Evolutionary conservation across 2,113 vertebrate species (phyloP), one percentile per base, ranked within the genome.

Genomic region (Cheirogaleus medius): DNA sequence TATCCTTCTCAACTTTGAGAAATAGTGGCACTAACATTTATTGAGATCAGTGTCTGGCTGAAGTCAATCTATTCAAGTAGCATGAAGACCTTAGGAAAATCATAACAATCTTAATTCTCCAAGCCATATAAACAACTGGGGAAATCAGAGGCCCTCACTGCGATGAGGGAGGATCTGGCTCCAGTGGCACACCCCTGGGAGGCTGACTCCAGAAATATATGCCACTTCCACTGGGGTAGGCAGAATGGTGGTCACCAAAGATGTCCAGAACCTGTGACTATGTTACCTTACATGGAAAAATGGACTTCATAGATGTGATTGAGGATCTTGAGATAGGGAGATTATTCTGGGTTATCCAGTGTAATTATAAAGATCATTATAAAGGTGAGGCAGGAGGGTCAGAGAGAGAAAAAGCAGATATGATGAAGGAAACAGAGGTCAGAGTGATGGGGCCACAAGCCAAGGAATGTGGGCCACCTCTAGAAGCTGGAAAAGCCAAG

Each of bases 61-160:
- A 80, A 86, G 54, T 66, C 54, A 68, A 12, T 58, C 42, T 83
- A 1, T 80, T 68, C 25, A 74, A 96, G 29, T 29, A 39, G 29
- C 17, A 44, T 32, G 21, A 64, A 95, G 80, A 83, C 37, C 15
- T 80, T 73, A 27, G 56, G 52, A 56, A 78, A 89, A 39, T 71
- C 42, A 42, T 64, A 42, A 60, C 6, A 6, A 8, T 44, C 49
- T 73, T 56, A 18, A 14, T 74, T 69, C 25, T 14, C 29, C 52
- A 80, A 37, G 21, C 69, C 58, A 25, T 10, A 8, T 20, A 52
- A 76, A 37, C 8, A 56, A 83, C 82, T 69, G 3, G 54, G 54
- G 27, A 49, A 42, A 27, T 2, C 20, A 13, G 13, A 8, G 25
- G 1, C 11, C 12, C 27, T 54, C 27, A 21, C 17, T 9, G 0